Evolutionary conservation across 2,888 invertebrate genomes (phyloP).

Genomic region (Apantesis nais): DNA sequence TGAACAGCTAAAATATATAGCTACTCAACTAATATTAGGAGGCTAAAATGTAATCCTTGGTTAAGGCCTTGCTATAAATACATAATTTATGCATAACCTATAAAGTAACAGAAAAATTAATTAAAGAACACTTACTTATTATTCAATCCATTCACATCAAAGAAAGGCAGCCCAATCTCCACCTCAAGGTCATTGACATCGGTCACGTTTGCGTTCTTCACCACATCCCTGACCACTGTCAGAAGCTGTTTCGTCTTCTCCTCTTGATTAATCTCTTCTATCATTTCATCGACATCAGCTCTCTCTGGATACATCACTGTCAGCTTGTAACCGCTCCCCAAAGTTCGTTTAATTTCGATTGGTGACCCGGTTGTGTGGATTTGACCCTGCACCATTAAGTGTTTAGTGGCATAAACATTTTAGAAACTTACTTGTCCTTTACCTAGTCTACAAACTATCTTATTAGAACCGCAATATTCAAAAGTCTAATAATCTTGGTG

Average conservation of each 20-base stretch:
- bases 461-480: neutral
- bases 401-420: neutral
- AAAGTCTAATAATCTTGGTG: neutral
- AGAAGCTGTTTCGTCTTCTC: constrained; percentile 74
- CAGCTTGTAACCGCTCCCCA: constrained; percentile 85
- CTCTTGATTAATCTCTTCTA: constrained; percentile 53
- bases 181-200: constrained; percentile 72
- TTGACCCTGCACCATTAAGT: constrained; percentile 70
- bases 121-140: constrained; percentile 76
- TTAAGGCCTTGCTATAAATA: no score
- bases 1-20: no score
- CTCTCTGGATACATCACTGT: constrained; percentile 70
- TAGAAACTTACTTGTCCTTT: no score
- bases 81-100: neutral
- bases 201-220: constrained; percentile 75
- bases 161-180: constrained; percentile 81
- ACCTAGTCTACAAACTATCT: no score
- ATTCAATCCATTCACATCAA: constrained; percentile 75
- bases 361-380: constrained; percentile 86
- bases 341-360: constrained; percentile 82
- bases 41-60: no score
- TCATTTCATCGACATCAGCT: constrained; percentile 23
- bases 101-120: neutral
- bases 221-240: constrained; percentile 67
- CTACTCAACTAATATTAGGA: no score